These are phyloP conservation scores for Epirrhoe alternata DNA, from an alignment of 2,888 invertebrate genomes.

Conservation along the genomic window DNA sequence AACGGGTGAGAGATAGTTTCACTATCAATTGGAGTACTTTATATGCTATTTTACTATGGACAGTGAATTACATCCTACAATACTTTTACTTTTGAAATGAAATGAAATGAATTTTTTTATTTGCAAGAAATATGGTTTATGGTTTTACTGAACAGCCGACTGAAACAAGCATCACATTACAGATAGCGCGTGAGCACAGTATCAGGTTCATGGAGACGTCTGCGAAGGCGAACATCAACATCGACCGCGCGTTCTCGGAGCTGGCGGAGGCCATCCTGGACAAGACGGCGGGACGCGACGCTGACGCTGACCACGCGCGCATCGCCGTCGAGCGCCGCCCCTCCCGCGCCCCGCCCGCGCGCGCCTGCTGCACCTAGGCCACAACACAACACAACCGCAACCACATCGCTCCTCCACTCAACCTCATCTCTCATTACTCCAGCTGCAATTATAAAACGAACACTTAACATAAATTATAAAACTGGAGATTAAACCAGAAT, in stretches of 20 bases:
- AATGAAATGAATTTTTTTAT: no score
- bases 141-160: no score
- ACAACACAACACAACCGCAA: neutral
- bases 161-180: slow-evolving; percentile 30
- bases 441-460: no score
- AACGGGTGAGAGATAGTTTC: slow-evolving; percentile 4
- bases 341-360: slow-evolving; percentile 85
- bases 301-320: slow-evolving; percentile 86
- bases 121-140: no score
- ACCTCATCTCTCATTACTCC: no score
- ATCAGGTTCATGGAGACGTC: slow-evolving; percentile 99
- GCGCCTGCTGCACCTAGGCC: slow-evolving; percentile 75
- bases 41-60: no score
- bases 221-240: slow-evolving; percentile 98
- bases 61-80: no score
- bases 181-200: slow-evolving; percentile 98
- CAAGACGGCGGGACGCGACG: slow-evolving; percentile 93
- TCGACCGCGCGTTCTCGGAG: slow-evolving; percentile 97
- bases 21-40: slow-evolving; percentile 1
- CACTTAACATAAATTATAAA: no score
- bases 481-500: no score
- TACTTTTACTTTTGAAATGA: no score
- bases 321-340: slow-evolving; percentile 89
- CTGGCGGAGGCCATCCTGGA: slow-evolving; percentile 97
- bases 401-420: neutral